Conservation (phyloP, 2,113 vertebrate species). For the Thalassoma bifasciatum region DNA sequence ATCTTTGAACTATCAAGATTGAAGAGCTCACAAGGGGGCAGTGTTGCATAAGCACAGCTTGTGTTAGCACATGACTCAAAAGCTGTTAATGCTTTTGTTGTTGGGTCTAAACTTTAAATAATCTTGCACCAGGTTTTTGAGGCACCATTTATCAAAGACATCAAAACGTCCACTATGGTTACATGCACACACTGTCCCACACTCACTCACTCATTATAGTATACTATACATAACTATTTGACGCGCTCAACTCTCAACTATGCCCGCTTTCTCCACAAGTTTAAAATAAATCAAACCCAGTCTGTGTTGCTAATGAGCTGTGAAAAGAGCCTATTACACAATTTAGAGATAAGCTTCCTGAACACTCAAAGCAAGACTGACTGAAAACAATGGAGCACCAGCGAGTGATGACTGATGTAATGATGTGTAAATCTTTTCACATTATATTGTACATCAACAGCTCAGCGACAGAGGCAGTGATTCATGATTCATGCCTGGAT, state of each 20-base stretch:
- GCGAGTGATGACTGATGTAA: constrained; percentile 63
- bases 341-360: constrained; percentile 78
- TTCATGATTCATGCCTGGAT: constrained; percentile 36
- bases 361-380: constrained; percentile 53
- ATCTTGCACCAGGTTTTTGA: constrained; percentile 5
- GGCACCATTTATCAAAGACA: constrained; percentile 37
- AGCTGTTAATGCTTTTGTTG: constrained; percentile 5
- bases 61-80: not conserved
- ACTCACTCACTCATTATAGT: not conserved
- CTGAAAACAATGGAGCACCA: constrained; percentile 70
- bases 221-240: constrained; percentile 15
- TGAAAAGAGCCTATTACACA: constrained; percentile 77
- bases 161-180: constrained; percentile 21
- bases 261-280: constrained; percentile 35
- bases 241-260: constrained; percentile 27
- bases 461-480: constrained; percentile 26
- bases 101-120: not conserved
- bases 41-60: constrained; percentile 41
- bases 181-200: not conserved
- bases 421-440: constrained; percentile 65
- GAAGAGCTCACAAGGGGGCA: constrained; percentile 67
- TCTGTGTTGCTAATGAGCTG: constrained; percentile 78
- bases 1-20: not conserved
- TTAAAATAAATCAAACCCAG: constrained; percentile 63
- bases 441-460: constrained; percentile 40